Conservation (phyloP, 2,797 vertebrate genomes). For the Astyanax mexicanus region DNA sequence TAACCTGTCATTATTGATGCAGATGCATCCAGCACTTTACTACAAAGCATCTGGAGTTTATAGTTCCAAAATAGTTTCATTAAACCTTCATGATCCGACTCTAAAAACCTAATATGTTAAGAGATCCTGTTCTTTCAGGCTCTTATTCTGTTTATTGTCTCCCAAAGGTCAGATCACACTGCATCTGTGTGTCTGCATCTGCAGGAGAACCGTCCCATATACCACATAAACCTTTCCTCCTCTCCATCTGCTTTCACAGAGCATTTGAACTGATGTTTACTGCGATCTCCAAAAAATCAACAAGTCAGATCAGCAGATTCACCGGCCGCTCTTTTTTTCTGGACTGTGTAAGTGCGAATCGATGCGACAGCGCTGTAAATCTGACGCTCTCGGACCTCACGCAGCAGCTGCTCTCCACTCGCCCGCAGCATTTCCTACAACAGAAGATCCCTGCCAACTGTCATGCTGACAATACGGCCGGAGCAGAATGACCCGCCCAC, state of each 20-base stretch:
- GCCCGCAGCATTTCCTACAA: slow-evolving; percentile 47
- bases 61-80: neutral
- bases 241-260: neutral
- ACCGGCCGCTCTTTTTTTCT: neutral
- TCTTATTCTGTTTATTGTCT: neutral
- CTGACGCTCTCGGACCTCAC: slow-evolving; percentile 31
- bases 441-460: slow-evolving; percentile 51
- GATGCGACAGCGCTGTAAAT: slow-evolving; percentile 42
- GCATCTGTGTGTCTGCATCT: neutral
- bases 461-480: slow-evolving; percentile 52
- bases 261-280: slow-evolving; percentile 3
- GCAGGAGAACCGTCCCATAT: neutral
- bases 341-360: slow-evolving; percentile 26
- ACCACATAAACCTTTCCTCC: too few relatives aligned
- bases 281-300: slow-evolving; percentile 36
- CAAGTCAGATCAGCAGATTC: slow-evolving; percentile 39
- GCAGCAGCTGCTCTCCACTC: slow-evolving; percentile 49
- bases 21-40: neutral
- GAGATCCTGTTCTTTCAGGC: neutral
- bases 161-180: neutral
- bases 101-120: neutral
- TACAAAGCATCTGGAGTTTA: neutral
- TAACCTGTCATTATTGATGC: neutral
- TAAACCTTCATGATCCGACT: neutral
- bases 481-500: slow-evolving; percentile 50